Base-by-base conservation (phyloP, 2,797 vertebrate genomes). In the Danio choprae region DNA sequence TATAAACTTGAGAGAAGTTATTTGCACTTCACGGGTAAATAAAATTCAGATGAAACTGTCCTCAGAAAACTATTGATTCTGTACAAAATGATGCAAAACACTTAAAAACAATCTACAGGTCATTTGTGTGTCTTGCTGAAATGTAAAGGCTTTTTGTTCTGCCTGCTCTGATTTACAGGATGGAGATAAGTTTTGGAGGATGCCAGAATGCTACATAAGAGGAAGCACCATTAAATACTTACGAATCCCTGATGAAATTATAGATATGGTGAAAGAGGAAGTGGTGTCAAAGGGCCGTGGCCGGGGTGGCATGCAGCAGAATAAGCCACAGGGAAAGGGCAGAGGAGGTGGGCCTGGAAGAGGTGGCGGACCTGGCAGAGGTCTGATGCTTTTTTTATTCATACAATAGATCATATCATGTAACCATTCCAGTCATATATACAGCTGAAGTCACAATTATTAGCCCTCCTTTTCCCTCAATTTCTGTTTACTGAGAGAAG, bases 201-300 rank as follows among this genome's bases (percentile, higher is more conserved):
- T 99, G 97, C 98, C 98, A 0, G 98, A 99, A 90, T 99, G 98
- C 87, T 99, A 99, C 87, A 98, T 99, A 79, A 92, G 97, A 0
- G 98, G 98, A 87, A 99, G 98, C 91, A 99, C 97, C 15, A 99
- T 99, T 81, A 99, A 99, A 86, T 99, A 99, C 88, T 90, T 99
- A 85, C 93, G 98, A 16, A 99, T 99, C 89, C 98, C 98, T 0
- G 94, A 98, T 0, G 98, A 99, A 85, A 98, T 99, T 86, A 99
- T 99, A 0, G 97, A 99, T 90, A 99, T 99, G 98, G 98, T 99
- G 84, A 98, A 98, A 85, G 98, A 99, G 81, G 98, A 99, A 89
- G 97, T 96, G 81, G 90, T 97, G 75, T 97, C 97, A 0, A 99
- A 99, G 87, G 98, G 97, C 59, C 91, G 97, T 0, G 98, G 98